Percentiles rank a stretch among this genome's conserved stretches.
phyloP scores from a whole-genome alignment of 2,888 invertebrate genomes.

The Pedicia rivosa region DNA sequence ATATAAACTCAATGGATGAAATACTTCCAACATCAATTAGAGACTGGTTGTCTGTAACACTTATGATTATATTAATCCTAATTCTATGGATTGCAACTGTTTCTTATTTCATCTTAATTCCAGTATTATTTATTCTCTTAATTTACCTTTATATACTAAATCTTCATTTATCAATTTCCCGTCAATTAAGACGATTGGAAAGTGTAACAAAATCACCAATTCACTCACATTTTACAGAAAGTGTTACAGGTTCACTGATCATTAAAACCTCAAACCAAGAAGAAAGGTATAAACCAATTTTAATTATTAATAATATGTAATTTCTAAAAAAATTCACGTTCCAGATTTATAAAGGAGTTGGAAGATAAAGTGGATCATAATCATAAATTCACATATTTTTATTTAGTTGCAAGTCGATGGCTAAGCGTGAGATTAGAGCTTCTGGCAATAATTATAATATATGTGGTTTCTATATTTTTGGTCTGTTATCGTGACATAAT shows the following conservation, averaged over 20 bases:
- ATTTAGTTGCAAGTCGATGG: constrained; percentile 34
- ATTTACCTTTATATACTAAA: constrained; percentile 25
- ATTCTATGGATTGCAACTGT: constrained; percentile 23
- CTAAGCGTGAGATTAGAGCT: constrained; percentile 31
- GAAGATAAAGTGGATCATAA: constrained; percentile 36
- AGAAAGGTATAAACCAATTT: constrained; percentile 32
- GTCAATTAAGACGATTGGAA: constrained; percentile 37
- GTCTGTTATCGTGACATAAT: neutral
- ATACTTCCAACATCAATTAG: constrained; percentile 26
- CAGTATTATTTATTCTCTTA: constrained; percentile 21
- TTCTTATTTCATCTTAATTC: too few species aligned
- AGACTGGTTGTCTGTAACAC: constrained; percentile 9
- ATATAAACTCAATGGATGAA: constrained; percentile 39
- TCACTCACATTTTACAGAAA: constrained; percentile 38
- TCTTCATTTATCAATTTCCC: constrained; percentile 36
- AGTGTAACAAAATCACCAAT: constrained; percentile 38
- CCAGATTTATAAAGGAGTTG: constrained; percentile 25
- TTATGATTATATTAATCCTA: constrained; percentile 14
- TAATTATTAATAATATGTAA: neutral
- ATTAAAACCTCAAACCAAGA: constrained; percentile 34
- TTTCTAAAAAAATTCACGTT: neutral
- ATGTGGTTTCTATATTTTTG: neutral
- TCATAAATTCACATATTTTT: constrained; percentile 34
- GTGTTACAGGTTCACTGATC: constrained; percentile 25
- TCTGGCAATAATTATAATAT: constrained; percentile 25